These are phyloP conservation scores for Cryptus armator DNA, from an alignment of 2,888 invertebrate species.

Conservation along the genomic window DNA sequence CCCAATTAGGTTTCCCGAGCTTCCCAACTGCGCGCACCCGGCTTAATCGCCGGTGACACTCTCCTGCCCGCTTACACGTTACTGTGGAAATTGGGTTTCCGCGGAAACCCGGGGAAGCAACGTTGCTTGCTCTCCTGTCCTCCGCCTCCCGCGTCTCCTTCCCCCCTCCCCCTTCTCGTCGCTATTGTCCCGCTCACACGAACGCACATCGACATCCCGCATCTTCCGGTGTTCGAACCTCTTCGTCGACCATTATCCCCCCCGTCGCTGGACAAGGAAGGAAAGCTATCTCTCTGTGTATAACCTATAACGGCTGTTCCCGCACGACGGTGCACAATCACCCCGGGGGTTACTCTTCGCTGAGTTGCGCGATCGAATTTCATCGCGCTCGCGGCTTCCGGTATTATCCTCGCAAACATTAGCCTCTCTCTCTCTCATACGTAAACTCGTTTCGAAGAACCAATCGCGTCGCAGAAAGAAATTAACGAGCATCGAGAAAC, in stretches of 20 bases:
- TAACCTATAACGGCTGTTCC: no score
- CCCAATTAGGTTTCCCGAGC: constrained; percentile 79
- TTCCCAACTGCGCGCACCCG: constrained; percentile 68
- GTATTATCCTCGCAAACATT: not conserved
- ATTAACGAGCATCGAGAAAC: no score
- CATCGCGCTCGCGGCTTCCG: not conserved
- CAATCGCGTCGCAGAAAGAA: not conserved
- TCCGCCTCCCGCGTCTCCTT: not conserved
- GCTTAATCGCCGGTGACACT: constrained; percentile 74
- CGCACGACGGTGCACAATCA: no score
- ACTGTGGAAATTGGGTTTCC: constrained; percentile 70
- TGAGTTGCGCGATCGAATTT: no score
- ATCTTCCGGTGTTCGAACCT: constrained; percentile 4
- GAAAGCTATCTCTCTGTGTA: not conserved
- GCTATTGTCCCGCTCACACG: not conserved
- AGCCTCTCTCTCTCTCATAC: not conserved
- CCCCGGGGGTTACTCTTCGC: no score
- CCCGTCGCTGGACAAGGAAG: not conserved
- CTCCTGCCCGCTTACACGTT: constrained; percentile 66
- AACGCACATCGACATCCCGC: constrained; percentile 2
- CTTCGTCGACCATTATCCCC: no score
- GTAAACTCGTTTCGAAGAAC: not conserved
- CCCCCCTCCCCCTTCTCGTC: not conserved
- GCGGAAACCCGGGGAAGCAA: constrained; percentile 39
- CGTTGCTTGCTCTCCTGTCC: constrained; percentile 1